A percentile compares a stretch with the other conserved stretches of the same genome.
Conservation (phyloP, 2,113 vertebrate genomes). For the Neopipo cinnamomea region DNA sequence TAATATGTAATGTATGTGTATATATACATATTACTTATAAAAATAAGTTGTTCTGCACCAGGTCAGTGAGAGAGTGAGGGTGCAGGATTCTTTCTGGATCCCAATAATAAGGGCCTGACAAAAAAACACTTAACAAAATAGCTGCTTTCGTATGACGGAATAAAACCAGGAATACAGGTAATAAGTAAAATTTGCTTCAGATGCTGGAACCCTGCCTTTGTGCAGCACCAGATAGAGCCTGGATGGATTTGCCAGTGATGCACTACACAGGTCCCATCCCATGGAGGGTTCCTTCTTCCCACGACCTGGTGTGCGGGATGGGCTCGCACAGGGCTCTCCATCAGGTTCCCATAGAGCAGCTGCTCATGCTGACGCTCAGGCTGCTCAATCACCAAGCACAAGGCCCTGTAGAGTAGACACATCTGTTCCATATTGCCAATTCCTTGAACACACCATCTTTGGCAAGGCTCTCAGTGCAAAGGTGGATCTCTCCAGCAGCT, state of each 20-base stretch:
- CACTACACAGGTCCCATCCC: too few relatives aligned
- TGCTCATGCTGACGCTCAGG: neutral
- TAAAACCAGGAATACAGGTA: neutral
- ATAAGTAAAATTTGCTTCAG: neutral
- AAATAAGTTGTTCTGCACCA: neutral
- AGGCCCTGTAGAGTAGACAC: neutral
- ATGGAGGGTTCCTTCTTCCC: neutral
- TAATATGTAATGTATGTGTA: neutral
- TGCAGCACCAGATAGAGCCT: accelerated
- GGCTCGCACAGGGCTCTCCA: neutral
- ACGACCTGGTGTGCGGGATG: accelerated
- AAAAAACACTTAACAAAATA: neutral
- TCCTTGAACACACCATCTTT: neutral
- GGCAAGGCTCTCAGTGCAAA: neutral
- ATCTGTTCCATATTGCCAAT: neutral
- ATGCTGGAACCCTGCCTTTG: neutral
- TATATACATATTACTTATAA: neutral
- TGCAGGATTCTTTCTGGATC: neutral
- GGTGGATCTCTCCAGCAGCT: accelerated
- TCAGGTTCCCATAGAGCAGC: neutral
- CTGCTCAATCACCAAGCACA: neutral
- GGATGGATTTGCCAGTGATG: neutral
- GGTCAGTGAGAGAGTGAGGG: neutral
- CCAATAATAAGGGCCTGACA: neutral
- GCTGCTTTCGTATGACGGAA: neutral